Conservation (phyloP, 2,888 invertebrate genomes). For the Ecliptopera silaceata region DNA sequence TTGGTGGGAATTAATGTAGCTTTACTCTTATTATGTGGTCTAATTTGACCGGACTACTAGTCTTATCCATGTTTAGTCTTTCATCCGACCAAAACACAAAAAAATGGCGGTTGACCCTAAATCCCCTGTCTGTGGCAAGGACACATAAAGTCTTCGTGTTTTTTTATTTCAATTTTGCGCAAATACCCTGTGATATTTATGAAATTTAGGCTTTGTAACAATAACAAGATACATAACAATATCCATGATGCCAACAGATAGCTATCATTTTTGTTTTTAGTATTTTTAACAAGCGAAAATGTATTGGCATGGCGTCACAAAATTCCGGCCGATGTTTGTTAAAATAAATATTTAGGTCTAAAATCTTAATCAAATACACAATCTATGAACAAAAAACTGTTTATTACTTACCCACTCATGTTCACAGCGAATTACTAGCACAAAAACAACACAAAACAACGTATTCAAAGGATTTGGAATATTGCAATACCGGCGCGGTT, state of each 20-base stretch:
- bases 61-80: background rate
- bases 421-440: conserved; percentile 6
- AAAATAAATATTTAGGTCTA: conserved; percentile 7
- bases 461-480: conserved; percentile 2
- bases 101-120: conserved; percentile 5
- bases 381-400: conserved; percentile 7
- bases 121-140: conserved; percentile 6
- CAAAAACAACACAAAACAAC: conserved; percentile 11
- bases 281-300: conserved; percentile 8
- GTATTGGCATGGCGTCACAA: conserved; percentile 6
- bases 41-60: conserved; percentile 9
- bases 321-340: conserved; percentile 6
- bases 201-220: conserved; percentile 5
- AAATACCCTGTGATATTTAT: conserved; percentile 6
- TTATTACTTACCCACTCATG: conserved; percentile 11
- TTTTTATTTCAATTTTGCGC: conserved; percentile 5
- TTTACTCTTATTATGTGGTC: background rate
- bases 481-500: conserved; percentile 5
- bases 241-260: conserved; percentile 5
- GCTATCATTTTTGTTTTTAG: conserved; percentile 6
- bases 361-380: conserved; percentile 8
- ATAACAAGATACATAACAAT: conserved; percentile 4
- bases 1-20: too few species aligned
- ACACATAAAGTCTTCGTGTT: conserved; percentile 5
- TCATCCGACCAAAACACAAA: conserved; percentile 1